Evolutionary conservation across 30 jellyfish, hydroid and myxozoan genomes (phyloP), one percentile per base, ranked within the genome.

Genomic region (Aurelia aurita): DNA sequence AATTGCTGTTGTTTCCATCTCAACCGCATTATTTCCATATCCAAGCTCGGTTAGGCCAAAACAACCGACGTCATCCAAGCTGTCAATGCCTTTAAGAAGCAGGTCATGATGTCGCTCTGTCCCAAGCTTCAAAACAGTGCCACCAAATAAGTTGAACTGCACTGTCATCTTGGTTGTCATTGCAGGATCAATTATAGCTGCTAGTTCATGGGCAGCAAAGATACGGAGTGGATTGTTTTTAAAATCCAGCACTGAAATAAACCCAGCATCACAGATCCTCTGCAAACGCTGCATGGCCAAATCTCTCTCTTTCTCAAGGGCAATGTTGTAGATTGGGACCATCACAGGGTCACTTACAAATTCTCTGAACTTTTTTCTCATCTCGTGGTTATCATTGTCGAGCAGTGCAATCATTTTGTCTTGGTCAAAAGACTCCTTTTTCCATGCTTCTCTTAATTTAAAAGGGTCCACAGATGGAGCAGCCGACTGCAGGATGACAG

Each of bases 161-260:
- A 91, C 98, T 11, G 98, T 91, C 98, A 91, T 91, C 71, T 91
- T 91, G 6, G 98, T 91, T 13, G 98, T 85, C 98, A 91, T 91
- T 18, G 98, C 96, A 2, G 98, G 98, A 62, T 91, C 98, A 43
- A 91, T 91, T 26, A 91, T 74, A 21, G 93, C 90, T 32, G 98
- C 98, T 66, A 91, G 84, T 28, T 91, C 98, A 63, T 91, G 98
- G 29, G 98, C 98, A 51, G 98, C 98, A 62, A 91, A 91, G 65
- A 91, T 91, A 23, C 87, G 90, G 34, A 91, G 89, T 19, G 98
- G 98, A 59, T 91, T 91, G 63, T 78, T 80, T 1, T 57, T 49
- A 73, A 91, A 91, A 65, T 91, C 98, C 21, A 91, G 89, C 70
- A 91, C 98, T 1, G 98, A 91, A 22, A 91, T 91, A 58, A 73